Evolutionary conservation across 2,888 invertebrate genomes (phyloP).

Genomic region (Drosophila limbata): DNA sequence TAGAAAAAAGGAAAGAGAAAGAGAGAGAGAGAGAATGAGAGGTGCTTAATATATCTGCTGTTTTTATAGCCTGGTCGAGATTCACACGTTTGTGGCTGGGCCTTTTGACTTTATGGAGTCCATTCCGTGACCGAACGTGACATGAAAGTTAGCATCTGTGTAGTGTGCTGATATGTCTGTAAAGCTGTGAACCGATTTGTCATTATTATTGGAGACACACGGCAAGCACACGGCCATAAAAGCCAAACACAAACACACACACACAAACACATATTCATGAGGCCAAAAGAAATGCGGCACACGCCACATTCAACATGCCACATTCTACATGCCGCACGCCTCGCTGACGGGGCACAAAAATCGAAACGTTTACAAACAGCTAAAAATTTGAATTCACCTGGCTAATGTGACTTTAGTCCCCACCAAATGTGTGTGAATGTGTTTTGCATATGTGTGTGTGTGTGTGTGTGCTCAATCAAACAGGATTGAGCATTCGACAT

Average conservation of each 20-base stretch:
- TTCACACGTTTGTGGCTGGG: conserved; percentile 70
- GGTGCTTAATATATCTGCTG: conserved; percentile 42
- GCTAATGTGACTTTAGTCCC: conserved; percentile 10
- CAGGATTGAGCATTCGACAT: conserved; percentile 20
- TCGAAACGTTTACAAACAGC: conserved; percentile 72
- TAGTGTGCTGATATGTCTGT: conserved; percentile 13
- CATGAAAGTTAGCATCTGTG: conserved; percentile 57
- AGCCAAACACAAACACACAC: conserved; percentile 24
- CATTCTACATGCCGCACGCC: neutral
- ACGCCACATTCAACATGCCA: neutral
- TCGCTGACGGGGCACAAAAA: conserved; percentile 50
- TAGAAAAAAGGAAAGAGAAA: conserved; percentile 4
- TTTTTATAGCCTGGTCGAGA: conserved; percentile 71
- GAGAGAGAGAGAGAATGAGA: conserved; percentile 3
- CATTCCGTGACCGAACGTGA: conserved; percentile 68
- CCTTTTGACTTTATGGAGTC: conserved; percentile 76
- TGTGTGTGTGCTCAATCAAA: conserved; percentile 12
- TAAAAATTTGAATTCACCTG: conserved; percentile 47
- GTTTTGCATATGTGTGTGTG: conserved; percentile 6
- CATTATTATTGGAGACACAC: conserved; percentile 76
- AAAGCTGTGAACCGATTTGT: conserved; percentile 72
- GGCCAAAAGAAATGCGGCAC: conserved; percentile 17
- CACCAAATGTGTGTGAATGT: neutral
- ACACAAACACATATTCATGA: conserved; percentile 8
- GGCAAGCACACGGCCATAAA: conserved; percentile 47